Evolutionary conservation across 37 sponge, comb jelly and placozoan genomes (phyloP).

Genomic region (Amphimedon queenslandica): DNA sequence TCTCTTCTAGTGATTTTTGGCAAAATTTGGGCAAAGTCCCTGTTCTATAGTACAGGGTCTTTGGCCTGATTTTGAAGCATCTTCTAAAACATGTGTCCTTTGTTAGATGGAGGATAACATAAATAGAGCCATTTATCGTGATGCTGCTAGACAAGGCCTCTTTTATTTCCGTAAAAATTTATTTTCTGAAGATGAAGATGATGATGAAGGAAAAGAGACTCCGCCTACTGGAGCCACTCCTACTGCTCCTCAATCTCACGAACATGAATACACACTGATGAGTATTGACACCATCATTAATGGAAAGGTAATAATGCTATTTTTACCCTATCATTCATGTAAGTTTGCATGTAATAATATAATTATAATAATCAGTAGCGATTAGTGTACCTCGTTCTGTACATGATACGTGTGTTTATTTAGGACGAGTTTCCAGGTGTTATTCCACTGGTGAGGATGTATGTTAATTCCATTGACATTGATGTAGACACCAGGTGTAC

Average conservation of each 20-base stretch:
- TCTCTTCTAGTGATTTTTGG: too few species aligned
- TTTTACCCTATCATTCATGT: too few species aligned
- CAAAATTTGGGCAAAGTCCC: too few species aligned
- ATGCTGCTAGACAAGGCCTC: conserved; percentile 68
- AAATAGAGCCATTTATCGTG: conserved; percentile 58
- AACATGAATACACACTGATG: conserved; percentile 71
- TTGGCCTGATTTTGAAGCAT: too few species aligned
- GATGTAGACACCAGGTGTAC: conserved; percentile 86
- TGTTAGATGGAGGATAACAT: conserved; percentile 93
- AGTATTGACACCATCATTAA: conserved; percentile 85
- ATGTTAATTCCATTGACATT: conserved; percentile 71
- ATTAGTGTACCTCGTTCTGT: background rate
- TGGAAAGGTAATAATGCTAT: conserved; percentile 64
- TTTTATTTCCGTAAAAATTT: conserved; percentile 85
- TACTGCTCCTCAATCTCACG: conserved; percentile 18
- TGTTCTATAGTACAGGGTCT: too few species aligned
- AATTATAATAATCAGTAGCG: too few species aligned
- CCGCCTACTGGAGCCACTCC: background rate
- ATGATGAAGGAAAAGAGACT: too few species aligned
- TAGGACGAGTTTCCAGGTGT: conserved; percentile 83
- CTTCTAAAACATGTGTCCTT: too few species aligned
- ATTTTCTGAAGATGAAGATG: conserved; percentile 40
- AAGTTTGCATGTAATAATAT: too few species aligned
- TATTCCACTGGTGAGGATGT: conserved; percentile 78
- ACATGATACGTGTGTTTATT: background rate